Evolutionary conservation across 2,113 vertebrate species (phyloP).

Genomic region (Protobothrops flavoviridis): DNA sequence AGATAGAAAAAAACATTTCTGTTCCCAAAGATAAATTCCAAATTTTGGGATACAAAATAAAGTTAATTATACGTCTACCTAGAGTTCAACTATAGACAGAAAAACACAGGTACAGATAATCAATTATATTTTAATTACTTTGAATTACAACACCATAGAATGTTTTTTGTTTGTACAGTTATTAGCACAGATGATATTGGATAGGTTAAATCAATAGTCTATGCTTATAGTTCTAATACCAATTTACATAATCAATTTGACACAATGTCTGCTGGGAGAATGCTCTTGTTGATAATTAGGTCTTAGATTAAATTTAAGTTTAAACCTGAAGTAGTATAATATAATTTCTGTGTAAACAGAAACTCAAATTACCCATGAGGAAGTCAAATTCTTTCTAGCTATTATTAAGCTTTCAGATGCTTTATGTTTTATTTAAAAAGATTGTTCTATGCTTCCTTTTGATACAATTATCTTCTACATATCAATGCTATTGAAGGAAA

Average conservation of each 20-base stretch:
- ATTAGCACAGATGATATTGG: constrained; percentile 14
- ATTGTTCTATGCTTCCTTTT: not conserved
- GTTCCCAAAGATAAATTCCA: not conserved
- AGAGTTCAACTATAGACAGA: not conserved
- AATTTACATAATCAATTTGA: constrained; percentile 11
- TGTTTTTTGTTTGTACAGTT: not conserved
- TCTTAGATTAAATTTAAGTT: constrained; percentile 8
- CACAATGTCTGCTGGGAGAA: constrained; percentile 2
- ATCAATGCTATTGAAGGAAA: not conserved
- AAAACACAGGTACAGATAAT: not conserved
- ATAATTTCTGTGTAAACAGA: not conserved
- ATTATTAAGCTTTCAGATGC: not conserved
- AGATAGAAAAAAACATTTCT: not conserved
- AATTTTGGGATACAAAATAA: not conserved
- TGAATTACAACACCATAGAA: not conserved
- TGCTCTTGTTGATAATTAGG: constrained; percentile 21
- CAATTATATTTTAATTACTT: constrained; percentile 7
- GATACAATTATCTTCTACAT: not conserved
- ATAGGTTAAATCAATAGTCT: constrained; percentile 19
- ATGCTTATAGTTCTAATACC: not conserved
- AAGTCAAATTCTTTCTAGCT: not conserved
- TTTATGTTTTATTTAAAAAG: constrained; percentile 3
- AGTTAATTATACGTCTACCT: not conserved
- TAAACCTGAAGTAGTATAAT: constrained; percentile 9
- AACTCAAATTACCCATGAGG: constrained; percentile 7